Conservation (phyloP, 2,797 vertebrate genomes). For the Microctenopoma stevenorrisi region DNA sequence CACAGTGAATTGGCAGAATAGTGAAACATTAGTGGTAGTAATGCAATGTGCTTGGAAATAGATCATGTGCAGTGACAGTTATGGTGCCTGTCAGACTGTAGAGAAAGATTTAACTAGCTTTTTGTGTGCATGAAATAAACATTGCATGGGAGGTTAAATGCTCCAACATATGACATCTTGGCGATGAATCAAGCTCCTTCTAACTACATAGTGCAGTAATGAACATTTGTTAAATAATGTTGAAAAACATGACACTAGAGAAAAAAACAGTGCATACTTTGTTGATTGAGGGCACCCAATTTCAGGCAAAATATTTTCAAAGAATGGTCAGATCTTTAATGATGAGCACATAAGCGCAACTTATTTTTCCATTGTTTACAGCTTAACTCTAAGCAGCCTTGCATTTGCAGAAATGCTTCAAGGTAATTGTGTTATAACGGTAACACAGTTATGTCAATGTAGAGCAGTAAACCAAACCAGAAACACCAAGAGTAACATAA, state of each 20-base stretch:
- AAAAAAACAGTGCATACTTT: conserved; percentile 13
- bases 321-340: conserved; percentile 6
- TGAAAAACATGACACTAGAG: conserved; percentile 18
- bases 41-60: conserved; percentile 72
- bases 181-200: conserved; percentile 54
- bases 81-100: conserved; percentile 70
- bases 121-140: conserved; percentile 80
- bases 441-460: conserved; percentile 58
- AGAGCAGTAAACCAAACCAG: conserved; percentile 40
- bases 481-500: conserved; percentile 51
- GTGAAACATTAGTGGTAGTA: conserved; percentile 76
- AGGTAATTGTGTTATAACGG: conserved; percentile 56
- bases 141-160: conserved; percentile 75
- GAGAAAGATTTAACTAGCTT: conserved; percentile 76
- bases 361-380: conserved; percentile 3
- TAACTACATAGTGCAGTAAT: conserved; percentile 47
- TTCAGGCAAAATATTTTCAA: conserved; percentile 19
- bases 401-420: conserved; percentile 38
- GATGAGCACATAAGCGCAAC: conserved; percentile 23
- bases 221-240: conserved; percentile 45
- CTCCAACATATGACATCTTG: conserved; percentile 72
- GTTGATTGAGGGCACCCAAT: conserved; percentile 12
- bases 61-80: conserved; percentile 76
- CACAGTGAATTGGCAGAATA: conserved; percentile 67
- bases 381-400: conserved; percentile 13